Conservation (phyloP, 2,113 vertebrate species). For the Zosterops japonicus region DNA sequence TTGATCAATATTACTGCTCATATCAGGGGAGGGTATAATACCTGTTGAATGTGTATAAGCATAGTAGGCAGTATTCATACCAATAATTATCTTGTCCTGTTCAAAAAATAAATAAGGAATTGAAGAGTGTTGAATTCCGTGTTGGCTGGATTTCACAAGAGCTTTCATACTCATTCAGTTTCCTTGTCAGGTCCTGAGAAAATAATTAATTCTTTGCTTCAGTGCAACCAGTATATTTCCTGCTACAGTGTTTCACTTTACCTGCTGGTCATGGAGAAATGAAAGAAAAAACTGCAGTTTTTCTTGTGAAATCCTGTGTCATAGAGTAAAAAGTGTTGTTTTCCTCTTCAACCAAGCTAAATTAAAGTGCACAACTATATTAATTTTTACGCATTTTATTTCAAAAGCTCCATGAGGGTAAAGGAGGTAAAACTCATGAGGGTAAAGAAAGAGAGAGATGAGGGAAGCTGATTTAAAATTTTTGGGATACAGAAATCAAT, state of each 20-base stretch:
- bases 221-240: conserved; percentile 41
- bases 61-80: background rate
- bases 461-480: background rate
- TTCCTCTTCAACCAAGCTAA: background rate
- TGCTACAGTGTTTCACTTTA: conserved; percentile 14
- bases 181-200: conserved; percentile 52
- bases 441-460: background rate
- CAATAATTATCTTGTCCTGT: conserved; percentile 17
- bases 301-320: background rate
- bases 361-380: background rate
- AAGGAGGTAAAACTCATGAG: background rate
- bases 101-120: conserved; percentile 25
- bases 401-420: background rate
- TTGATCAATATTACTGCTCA: background rate
- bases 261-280: background rate
- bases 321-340: background rate
- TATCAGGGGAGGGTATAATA: background rate
- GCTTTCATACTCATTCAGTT: conserved; percentile 18
- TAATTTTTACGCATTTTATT: background rate
- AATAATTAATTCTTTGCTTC: conserved; percentile 55
- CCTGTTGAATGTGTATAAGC: background rate
- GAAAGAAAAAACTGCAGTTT: background rate
- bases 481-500: background rate
- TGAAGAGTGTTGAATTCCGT: background rate
- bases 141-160: conserved; percentile 35